These are phyloP conservation scores for Solea solea DNA, from an alignment of 2,113 vertebrate species.

Conservation along the genomic window DNA sequence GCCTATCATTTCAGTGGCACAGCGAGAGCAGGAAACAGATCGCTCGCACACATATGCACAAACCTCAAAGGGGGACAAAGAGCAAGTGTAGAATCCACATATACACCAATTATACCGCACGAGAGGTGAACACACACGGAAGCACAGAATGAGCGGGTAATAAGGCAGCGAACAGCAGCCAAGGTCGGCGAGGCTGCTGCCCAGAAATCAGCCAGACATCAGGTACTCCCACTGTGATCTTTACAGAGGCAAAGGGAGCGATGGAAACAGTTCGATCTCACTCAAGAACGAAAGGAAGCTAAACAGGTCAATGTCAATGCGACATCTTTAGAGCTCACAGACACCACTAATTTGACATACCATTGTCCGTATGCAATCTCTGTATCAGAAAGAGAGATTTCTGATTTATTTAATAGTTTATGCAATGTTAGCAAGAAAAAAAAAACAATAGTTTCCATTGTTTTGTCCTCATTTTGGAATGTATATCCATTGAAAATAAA, in stretches of 20 bases:
- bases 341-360: constrained; percentile 23
- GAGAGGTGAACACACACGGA: neutral
- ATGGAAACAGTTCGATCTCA: constrained; percentile 44
- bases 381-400: neutral
- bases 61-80: constrained; percentile 28
- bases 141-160: constrained; percentile 38
- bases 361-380: neutral
- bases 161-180: constrained; percentile 41
- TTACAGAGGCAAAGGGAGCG: constrained; percentile 31
- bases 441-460: too few relatives aligned
- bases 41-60: neutral
- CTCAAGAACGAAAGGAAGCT: constrained; percentile 20
- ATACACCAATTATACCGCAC: neutral
- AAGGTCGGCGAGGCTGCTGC: constrained; percentile 40
- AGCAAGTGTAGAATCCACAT: constrained; percentile 5
- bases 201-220: constrained; percentile 42
- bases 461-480: too few relatives aligned
- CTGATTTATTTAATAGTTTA: neutral
- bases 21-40: constrained; percentile 53
- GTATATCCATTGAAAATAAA: neutral
- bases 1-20: constrained; percentile 21
- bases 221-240: constrained; percentile 49
- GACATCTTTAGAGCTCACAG: constrained; percentile 32
- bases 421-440: too few relatives aligned
- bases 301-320: constrained; percentile 52